Evolutionary conservation across 2,113 vertebrate genomes (phyloP).

Genomic region (Acanthochromis polyacanthus): DNA sequence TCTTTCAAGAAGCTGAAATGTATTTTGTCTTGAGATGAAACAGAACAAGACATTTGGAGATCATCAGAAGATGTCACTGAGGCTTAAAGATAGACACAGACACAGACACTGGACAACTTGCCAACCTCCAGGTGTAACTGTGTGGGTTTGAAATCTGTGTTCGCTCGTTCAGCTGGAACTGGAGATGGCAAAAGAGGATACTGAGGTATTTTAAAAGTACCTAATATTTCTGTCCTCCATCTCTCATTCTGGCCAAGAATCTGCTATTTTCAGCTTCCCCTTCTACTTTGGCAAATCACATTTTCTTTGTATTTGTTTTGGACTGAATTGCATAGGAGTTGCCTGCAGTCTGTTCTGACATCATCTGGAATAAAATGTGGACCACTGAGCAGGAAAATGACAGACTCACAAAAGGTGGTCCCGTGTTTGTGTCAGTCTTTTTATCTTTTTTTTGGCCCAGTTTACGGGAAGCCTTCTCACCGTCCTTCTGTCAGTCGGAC

Average conservation of each 20-base stretch:
- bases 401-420: constrained; percentile 12
- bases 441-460: background rate
- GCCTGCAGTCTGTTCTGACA: constrained; percentile 20
- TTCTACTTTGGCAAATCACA: constrained; percentile 8
- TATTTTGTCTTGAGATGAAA: no score
- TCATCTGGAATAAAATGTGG: constrained; percentile 31
- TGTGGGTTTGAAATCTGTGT: background rate
- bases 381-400: background rate
- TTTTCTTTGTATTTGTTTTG: constrained; percentile 29
- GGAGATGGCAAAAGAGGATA: background rate
- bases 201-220: background rate
- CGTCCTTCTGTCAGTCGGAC: constrained; percentile 17
- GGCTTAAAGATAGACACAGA: no score
- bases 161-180: background rate
- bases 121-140: constrained; percentile 3
- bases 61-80: no score
- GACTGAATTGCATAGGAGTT: constrained; percentile 1
- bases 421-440: background rate
- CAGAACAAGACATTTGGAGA: no score
- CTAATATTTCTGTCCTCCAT: constrained; percentile 4
- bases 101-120: background rate
- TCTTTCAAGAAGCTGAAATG: no score
- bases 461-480: constrained; percentile 16
- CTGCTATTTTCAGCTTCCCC: constrained; percentile 10
- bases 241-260: constrained; percentile 13